These are phyloP conservation scores for Zaprionus lachaisei DNA, from an alignment of 1,140 invertebrate species.

Conservation along the genomic window DNA sequence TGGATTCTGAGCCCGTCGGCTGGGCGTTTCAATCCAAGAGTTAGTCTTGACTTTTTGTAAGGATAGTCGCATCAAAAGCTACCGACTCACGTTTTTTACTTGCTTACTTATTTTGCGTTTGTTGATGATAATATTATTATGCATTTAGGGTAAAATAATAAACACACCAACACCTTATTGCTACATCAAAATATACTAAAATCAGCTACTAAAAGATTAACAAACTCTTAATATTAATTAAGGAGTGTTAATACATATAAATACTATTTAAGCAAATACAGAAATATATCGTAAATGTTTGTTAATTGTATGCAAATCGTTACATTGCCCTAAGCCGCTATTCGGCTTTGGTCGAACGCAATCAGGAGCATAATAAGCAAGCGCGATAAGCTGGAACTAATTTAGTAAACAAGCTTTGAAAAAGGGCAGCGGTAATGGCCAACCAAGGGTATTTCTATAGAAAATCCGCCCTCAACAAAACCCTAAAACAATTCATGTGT, in stretches of 20 bases:
- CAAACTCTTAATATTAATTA: not conserved
- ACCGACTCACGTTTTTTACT: constrained; percentile 18
- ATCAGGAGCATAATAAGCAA: constrained; percentile 42
- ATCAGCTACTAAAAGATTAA: not conserved
- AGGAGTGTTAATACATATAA: constrained; percentile 1
- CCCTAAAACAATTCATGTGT: constrained; percentile 63
- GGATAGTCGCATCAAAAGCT: constrained; percentile 59
- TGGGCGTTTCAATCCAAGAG: constrained; percentile 38
- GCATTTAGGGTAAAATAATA: too few relatives aligned
- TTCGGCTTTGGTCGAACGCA: constrained; percentile 23
- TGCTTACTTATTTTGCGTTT: constrained; percentile 14
- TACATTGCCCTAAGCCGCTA: constrained; percentile 24
- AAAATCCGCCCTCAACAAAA: constrained; percentile 48
- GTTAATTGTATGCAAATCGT: constrained; percentile 66
- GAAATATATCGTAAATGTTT: constrained; percentile 23
- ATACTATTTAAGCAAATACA: not conserved
- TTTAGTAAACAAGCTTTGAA: constrained; percentile 60
- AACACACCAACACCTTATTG: too few relatives aligned
- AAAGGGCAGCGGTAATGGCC: constrained; percentile 35
- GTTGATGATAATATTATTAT: constrained; percentile 71
- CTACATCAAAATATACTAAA: not conserved
- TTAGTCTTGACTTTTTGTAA: constrained; percentile 59
- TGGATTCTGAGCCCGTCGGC: constrained; percentile 57
- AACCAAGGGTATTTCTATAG: constrained; percentile 28
- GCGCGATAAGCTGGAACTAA: constrained; percentile 75